phyloP scores from a whole-genome alignment of 2,888 invertebrate species.

The Drosophila paranaensis region DNA sequence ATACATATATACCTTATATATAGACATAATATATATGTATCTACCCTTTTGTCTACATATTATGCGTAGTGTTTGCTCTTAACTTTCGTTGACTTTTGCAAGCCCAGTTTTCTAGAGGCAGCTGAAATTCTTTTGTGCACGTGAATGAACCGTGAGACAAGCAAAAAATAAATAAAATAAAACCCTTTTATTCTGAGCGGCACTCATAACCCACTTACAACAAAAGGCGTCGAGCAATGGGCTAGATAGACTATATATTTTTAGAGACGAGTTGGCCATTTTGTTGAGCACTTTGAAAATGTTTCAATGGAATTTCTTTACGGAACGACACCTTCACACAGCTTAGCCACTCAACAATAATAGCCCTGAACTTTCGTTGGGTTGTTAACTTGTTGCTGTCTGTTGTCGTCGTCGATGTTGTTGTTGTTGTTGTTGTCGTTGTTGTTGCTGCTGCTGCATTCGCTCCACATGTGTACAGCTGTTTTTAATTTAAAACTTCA shows the following conservation, averaged over 20 bases:
- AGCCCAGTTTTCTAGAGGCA: slow-evolving; percentile 15
- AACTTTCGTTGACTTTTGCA: slow-evolving; percentile 23
- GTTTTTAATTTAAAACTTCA: slow-evolving; percentile 65
- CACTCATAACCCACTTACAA: slow-evolving; percentile 55
- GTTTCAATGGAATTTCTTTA: slow-evolving; percentile 61
- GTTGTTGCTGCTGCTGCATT: slow-evolving; percentile 32
- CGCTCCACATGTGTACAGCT: slow-evolving; percentile 63
- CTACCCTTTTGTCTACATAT: not conserved
- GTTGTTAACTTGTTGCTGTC: slow-evolving; percentile 42
- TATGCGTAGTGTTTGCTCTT: not conserved
- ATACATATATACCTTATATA: not conserved
- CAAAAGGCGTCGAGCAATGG: slow-evolving; percentile 30
- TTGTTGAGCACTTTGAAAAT: slow-evolving; percentile 15
- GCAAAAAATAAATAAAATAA: not conserved
- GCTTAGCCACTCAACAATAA: slow-evolving; percentile 43
- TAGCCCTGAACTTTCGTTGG: slow-evolving; percentile 66
- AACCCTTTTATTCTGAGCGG: slow-evolving; percentile 30
- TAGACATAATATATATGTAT: not conserved
- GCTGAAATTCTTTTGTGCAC: slow-evolving; percentile 24
- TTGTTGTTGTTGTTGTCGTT: slow-evolving; percentile 10
- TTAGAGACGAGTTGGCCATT: slow-evolving; percentile 44
- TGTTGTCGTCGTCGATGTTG: slow-evolving; percentile 2
- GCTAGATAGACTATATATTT: slow-evolving; percentile 44
- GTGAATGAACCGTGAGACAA: slow-evolving; percentile 36
- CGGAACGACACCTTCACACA: slow-evolving; percentile 45